Conservation (phyloP, 2,888 invertebrate species). For the Acleris holmiana region DNA sequence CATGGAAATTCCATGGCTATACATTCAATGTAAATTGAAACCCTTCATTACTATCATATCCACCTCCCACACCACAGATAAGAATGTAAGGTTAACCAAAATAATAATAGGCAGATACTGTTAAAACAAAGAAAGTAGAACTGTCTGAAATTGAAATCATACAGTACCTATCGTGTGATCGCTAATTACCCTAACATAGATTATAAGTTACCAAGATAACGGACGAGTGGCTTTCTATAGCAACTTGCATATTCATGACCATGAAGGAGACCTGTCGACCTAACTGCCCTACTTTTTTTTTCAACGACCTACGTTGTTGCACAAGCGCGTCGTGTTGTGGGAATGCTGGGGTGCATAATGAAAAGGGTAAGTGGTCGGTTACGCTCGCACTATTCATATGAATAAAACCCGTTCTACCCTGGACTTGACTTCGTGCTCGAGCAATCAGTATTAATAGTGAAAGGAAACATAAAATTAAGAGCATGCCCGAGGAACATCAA, state of each 20-base stretch:
- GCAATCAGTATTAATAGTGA: slow-evolving; percentile 32
- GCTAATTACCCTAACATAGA: slow-evolving; percentile 4
- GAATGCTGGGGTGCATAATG: slow-evolving; percentile 57
- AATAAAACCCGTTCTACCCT: slow-evolving; percentile 23
- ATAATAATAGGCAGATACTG: not conserved
- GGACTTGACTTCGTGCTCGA: slow-evolving; percentile 2
- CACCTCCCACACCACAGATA: slow-evolving; percentile 15
- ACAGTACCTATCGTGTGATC: not conserved
- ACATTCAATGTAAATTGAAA: slow-evolving; percentile 31
- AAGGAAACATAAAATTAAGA: slow-evolving; percentile 36
- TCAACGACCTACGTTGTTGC: slow-evolving; percentile 20
- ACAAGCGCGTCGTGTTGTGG: slow-evolving; percentile 7
- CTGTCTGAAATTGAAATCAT: not conserved
- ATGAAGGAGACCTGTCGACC: slow-evolving; percentile 35
- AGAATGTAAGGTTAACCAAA: not conserved
- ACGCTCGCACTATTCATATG: slow-evolving; percentile 27
- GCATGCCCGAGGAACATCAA: slow-evolving; percentile 17
- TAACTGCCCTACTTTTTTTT: slow-evolving; percentile 39
- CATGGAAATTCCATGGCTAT: slow-evolving; percentile 17
- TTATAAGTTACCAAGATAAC: slow-evolving; percentile 9
- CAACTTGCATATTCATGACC: slow-evolving; percentile 48
- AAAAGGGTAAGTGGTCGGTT: slow-evolving; percentile 60
- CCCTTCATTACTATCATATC: slow-evolving; percentile 25
- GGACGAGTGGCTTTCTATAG: slow-evolving; percentile 20
- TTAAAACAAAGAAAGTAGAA: not conserved